Base-by-base conservation (phyloP, 2,797 vertebrate species). In the Crenuchus spilurus region DNA sequence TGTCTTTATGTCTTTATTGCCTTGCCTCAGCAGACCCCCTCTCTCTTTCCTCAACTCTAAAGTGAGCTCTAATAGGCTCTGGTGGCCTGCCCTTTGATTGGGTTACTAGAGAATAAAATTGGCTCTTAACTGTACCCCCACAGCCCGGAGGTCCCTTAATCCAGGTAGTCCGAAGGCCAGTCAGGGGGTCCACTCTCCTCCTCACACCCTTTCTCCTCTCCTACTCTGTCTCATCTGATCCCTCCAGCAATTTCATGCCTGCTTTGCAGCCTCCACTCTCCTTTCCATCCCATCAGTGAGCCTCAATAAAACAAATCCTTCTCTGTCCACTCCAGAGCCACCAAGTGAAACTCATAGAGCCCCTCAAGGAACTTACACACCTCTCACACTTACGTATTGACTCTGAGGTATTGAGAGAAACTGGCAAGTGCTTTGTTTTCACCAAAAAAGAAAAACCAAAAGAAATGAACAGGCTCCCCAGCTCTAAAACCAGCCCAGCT, bases 71-170 rank as follows among this genome's bases (percentile, higher is more conserved):
- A 91, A 93, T 92, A 89, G 85, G 87, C 91, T 91, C 88, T 87
- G 87, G 88, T 88, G 90, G 85, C 91, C 90, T 93, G 90, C 88
- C 86, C 92, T 91, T 81, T 94, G 94, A 94, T 93, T 92, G 90
- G 91, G 90, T 95, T 93, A 93, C 92, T 89, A 92, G 90, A 92
- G 91, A 94, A 93, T 93, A 92, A 94, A 95, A 95, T 94, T 92
- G 89, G 86, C 90, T 94, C 82, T 74, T 91, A 88, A 91, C 91
- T 90, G 87, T 91, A 90, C 91, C 90, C 91, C 82, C 80, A 62
- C 84, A 84, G 88, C 66, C 85, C 83, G 89, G 89, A 80, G 63
- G 81, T 78, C 74, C 82, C 86, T 86, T 93, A 92, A 94, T 94
- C 90, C 91, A 82, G 81, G 85, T 78, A 58, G 83, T 88, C 82